These are phyloP conservation scores for Heliconius eleuchia DNA, from an alignment of 1,140 invertebrate genomes.

Conservation along the genomic window DNA sequence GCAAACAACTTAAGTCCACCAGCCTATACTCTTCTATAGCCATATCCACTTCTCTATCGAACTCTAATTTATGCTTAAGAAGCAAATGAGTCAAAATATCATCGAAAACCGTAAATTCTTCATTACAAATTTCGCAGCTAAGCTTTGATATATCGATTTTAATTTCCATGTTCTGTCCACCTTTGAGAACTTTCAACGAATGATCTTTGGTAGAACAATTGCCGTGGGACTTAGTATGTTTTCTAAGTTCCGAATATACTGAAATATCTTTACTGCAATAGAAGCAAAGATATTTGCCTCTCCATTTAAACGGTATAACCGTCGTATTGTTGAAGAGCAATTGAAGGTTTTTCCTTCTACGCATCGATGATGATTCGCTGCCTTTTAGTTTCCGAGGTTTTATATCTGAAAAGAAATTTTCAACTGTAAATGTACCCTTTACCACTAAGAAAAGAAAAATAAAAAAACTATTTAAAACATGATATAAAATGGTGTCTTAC, in stretches of 20 bases:
- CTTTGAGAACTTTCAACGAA: conserved; percentile 67
- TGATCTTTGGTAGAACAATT: conserved; percentile 62
- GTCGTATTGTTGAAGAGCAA: conserved; percentile 71
- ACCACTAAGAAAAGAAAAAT: conserved; percentile 8
- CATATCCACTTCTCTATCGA: conserved; percentile 66
- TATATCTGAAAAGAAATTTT: conserved; percentile 66
- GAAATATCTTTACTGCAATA: conserved; percentile 69
- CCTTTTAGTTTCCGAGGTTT: conserved; percentile 62
- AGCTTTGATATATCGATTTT: conserved; percentile 70
- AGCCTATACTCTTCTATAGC: conserved; percentile 66
- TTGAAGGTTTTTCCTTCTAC: conserved; percentile 64
- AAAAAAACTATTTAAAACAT: conserved; percentile 22
- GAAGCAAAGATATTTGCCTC: conserved; percentile 73
- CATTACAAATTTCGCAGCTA: conserved; percentile 60
- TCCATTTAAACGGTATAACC: conserved; percentile 74
- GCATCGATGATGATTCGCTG: conserved; percentile 66
- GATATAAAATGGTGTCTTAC: conserved; percentile 20
- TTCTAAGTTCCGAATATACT: conserved; percentile 57
- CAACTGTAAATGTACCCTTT: conserved; percentile 75
- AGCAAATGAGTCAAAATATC: conserved; percentile 61
- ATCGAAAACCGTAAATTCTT: conserved; percentile 49
- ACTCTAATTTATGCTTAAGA: conserved; percentile 61
- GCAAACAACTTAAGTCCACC: conserved; percentile 56
- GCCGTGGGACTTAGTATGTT: conserved; percentile 68
- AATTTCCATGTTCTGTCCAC: conserved; percentile 72